Conservation (phyloP, 2,888 invertebrate species). For the Lycocerus yunnanus region DNA sequence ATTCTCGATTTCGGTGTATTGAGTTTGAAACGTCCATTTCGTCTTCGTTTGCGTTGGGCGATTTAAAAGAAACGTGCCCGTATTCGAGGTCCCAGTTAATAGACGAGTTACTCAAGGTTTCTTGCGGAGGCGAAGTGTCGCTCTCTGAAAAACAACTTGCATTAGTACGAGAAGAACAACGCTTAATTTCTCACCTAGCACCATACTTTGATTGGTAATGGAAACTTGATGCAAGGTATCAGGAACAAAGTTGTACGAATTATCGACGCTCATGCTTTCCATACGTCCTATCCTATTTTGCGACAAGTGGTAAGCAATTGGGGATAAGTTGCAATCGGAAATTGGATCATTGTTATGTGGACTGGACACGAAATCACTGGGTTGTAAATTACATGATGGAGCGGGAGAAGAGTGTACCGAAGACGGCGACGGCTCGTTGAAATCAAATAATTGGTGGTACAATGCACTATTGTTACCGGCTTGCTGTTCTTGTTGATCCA, state of each 20-base stretch:
- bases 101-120: constrained; percentile 41
- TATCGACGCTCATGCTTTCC: constrained; percentile 61
- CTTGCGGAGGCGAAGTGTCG: constrained; percentile 27
- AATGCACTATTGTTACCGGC: constrained; percentile 39
- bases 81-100: constrained; percentile 54
- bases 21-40: constrained; percentile 50
- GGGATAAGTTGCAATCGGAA: constrained; percentile 37
- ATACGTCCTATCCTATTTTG: constrained; percentile 55
- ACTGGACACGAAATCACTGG: constrained; percentile 43
- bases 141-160: constrained; percentile 14
- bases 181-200: constrained; percentile 31
- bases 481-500: constrained; percentile 45
- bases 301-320: constrained; percentile 21
- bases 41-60: constrained; percentile 36
- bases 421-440: constrained; percentile 34
- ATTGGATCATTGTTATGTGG: constrained; percentile 31
- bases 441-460: constrained; percentile 49
- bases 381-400: constrained; percentile 41
- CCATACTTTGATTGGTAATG: constrained; percentile 33
- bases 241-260: constrained; percentile 54
- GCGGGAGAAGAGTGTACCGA: constrained; percentile 42
- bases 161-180: background rate
- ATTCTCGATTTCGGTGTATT: constrained; percentile 50
- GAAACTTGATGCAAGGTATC: constrained; percentile 46
- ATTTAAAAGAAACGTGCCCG: constrained; percentile 44